phyloP scores from a whole-genome alignment of 2,113 vertebrate genomes.

The Vanacampus margaritifer region DNA sequence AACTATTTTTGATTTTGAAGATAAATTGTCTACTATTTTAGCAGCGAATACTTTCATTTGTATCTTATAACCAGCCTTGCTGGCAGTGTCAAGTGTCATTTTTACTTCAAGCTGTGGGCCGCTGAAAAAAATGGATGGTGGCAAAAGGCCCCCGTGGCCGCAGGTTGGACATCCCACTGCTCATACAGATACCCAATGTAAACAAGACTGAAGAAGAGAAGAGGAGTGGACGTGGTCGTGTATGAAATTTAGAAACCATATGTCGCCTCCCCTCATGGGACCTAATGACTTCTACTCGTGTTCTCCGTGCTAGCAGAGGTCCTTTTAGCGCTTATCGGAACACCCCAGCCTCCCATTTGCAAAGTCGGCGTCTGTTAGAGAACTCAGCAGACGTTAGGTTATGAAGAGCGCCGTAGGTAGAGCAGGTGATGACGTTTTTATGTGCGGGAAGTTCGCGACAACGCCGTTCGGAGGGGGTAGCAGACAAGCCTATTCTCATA shows the following conservation, averaged over 20 bases:
- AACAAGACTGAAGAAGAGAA: constrained; percentile 38
- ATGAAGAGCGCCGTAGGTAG: constrained; percentile 56
- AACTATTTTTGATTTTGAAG: no score
- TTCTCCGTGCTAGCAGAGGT: constrained; percentile 52
- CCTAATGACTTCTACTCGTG: constrained; percentile 31
- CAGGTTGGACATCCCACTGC: constrained; percentile 20
- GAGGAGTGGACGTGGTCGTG: not conserved
- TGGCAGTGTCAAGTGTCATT: no score
- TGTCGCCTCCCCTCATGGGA: constrained; percentile 44
- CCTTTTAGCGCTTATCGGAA: constrained; percentile 50
- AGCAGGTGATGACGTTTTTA: constrained; percentile 65
- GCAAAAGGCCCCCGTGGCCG: no score
- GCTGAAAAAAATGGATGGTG: no score
- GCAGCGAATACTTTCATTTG: no score
- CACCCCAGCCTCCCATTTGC: constrained; percentile 57
- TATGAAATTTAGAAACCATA: constrained; percentile 64
- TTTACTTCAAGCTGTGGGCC: no score
- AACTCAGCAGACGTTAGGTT: constrained; percentile 48
- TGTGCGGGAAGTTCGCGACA: constrained; percentile 42
- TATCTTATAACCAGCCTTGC: no score
- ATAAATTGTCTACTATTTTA: no score
- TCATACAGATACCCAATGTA: constrained; percentile 54
- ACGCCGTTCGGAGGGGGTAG: constrained; percentile 32
- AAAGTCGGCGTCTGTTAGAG: constrained; percentile 64
- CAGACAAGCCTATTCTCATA: constrained; percentile 28